These are phyloP conservation scores for Champsocephalus esox DNA, from an alignment of 2,797 vertebrate genomes.

Conservation along the genomic window DNA sequence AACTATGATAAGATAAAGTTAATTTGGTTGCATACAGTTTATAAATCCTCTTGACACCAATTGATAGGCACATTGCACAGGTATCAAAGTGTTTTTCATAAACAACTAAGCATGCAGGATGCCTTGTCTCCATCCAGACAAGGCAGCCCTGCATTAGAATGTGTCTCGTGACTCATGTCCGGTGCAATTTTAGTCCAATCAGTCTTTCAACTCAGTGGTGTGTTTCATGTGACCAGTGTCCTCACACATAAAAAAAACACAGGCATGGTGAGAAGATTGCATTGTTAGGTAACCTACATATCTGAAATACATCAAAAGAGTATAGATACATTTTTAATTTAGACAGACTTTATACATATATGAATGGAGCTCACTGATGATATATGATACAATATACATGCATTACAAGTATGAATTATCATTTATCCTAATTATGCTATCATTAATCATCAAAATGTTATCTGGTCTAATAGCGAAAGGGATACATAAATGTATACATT, in stretches of 20 bases:
- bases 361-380: not conserved
- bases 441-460: not conserved
- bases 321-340: not conserved
- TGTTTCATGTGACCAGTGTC: slow-evolving; percentile 50
- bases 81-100: not conserved
- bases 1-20: not conserved
- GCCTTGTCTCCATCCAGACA: slow-evolving; percentile 34
- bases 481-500: no score
- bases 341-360: not conserved
- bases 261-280: slow-evolving; percentile 27
- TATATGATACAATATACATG: not conserved
- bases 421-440: not conserved
- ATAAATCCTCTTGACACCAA: not conserved
- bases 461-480: not conserved
- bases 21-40: not conserved
- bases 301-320: no score
- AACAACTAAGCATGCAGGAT: slow-evolving; percentile 24
- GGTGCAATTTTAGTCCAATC: slow-evolving; percentile 62
- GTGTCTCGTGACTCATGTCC: slow-evolving; percentile 42
- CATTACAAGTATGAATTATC: not conserved
- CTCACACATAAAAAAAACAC: slow-evolving; percentile 21
- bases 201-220: slow-evolving; percentile 51
- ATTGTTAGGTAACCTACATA: not conserved
- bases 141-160: slow-evolving; percentile 10
- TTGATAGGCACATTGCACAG: not conserved